Percentiles rank a stretch among this genome's conserved stretches.
phyloP scores from a whole-genome alignment of 2,797 vertebrate genomes.

The Percopsis omiscomaycus region DNA sequence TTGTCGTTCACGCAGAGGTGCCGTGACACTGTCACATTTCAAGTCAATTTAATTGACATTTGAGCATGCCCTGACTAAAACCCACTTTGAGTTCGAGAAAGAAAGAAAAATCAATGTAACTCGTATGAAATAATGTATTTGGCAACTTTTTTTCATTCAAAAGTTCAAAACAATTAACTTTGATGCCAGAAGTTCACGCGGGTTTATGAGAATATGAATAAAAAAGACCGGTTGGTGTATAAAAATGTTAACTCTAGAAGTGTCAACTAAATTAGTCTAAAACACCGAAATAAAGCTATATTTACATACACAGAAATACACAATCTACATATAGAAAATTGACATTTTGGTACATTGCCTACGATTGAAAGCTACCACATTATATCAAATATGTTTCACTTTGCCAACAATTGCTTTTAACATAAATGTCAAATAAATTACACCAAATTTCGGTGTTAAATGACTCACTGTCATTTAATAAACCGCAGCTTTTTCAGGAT shows the following conservation, averaged over 20 bases:
- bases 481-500: background rate
- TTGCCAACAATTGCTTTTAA: too few species aligned
- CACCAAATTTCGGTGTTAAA: background rate
- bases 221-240: background rate
- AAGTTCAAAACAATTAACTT: slow-evolving; percentile 14
- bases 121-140: too few species aligned
- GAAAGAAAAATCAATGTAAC: background rate
- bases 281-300: too few species aligned
- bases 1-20: slow-evolving; percentile 2
- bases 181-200: background rate
- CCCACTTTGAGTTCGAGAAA: slow-evolving; percentile 7
- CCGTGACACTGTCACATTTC: slow-evolving; percentile 12
- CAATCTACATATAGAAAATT: too few species aligned
- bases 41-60: slow-evolving; percentile 39
- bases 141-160: background rate
- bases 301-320: too few species aligned
- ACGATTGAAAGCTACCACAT: too few species aligned
- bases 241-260: background rate
- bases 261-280: background rate
- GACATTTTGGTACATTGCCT: too few species aligned
- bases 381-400: too few species aligned
- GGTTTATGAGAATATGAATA: background rate
- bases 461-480: background rate
- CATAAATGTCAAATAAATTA: background rate
- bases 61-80: slow-evolving; percentile 13